Evolutionary conservation across 2,888 invertebrate species (phyloP).

Genomic region (Amorpha juglandis): DNA sequence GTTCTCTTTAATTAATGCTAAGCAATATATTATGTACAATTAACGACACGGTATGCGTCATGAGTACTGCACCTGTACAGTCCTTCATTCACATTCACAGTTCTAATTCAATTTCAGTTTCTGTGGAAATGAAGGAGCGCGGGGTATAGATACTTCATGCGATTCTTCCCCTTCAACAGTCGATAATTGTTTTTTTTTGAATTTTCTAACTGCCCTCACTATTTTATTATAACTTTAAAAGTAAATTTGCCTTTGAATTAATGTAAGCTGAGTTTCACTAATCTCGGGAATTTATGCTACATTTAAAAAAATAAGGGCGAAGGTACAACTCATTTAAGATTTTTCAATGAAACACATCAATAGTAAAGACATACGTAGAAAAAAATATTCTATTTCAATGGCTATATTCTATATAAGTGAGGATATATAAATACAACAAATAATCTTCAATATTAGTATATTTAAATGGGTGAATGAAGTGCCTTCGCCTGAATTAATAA

Average conservation of each 20-base stretch:
- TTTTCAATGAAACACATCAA: background rate
- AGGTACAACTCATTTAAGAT: background rate
- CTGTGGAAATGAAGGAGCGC: no score
- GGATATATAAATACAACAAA: background rate
- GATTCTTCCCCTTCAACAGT: no score
- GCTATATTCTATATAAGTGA: background rate
- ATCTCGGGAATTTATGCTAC: background rate
- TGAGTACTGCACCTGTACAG: no score
- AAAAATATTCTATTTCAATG: background rate
- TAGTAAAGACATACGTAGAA: background rate
- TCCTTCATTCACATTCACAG: no score
- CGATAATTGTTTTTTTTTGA: no score
- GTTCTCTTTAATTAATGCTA: no score
- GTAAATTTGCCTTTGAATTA: background rate
- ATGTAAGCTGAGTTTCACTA: background rate
- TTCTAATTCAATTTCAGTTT: no score
- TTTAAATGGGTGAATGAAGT: background rate
- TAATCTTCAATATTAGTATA: background rate
- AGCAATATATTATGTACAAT: no score
- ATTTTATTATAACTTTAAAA: background rate
- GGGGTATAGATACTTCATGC: no score
- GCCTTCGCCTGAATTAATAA: constrained; percentile 10
- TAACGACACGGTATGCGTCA: no score
- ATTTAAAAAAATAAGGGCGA: constrained; percentile 10
- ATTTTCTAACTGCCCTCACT: no score